phyloP scores from a whole-genome alignment of 2,888 invertebrate genomes.

The Drosophila colorata region DNA sequence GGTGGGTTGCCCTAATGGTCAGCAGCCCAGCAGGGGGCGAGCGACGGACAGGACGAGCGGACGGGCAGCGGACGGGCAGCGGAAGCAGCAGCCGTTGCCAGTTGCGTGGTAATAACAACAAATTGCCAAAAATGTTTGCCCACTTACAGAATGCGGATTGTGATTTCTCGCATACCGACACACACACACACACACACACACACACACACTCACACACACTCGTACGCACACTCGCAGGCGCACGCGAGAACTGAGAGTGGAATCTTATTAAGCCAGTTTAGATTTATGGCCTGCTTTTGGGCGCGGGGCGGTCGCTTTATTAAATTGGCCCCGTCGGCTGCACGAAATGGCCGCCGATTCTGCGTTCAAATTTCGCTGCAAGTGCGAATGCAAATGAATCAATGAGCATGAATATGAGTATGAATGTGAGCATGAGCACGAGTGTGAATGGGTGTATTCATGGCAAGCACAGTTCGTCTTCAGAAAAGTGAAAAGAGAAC shows the following conservation, averaged over 20 bases:
- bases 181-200: conserved; percentile 6
- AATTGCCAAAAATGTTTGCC: conserved; percentile 66
- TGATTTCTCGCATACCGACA: conserved; percentile 51
- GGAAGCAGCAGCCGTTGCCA: conserved; percentile 40
- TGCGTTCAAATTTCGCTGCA: conserved; percentile 42
- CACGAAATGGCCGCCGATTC: conserved; percentile 49
- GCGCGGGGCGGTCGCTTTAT: conserved; percentile 16
- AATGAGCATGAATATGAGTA: conserved; percentile 3
- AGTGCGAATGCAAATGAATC: conserved; percentile 30
- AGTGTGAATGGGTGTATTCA: too few relatives aligned
- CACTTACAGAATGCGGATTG: conserved; percentile 40
- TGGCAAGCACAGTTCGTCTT: too few relatives aligned
- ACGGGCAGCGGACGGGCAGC: not conserved
- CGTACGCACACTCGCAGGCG: not conserved
- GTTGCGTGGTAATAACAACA: conserved; percentile 64
- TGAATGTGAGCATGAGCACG: too few relatives aligned
- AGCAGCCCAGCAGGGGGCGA: conserved; percentile 1
- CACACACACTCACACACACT: conserved; percentile 1
- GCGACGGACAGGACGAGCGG: too few relatives aligned
- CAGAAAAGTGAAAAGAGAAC: too few relatives aligned
- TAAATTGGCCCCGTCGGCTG: conserved; percentile 43
- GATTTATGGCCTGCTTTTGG: conserved; percentile 60
- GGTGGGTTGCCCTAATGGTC: conserved; percentile 5
- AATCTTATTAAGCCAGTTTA: conserved; percentile 70
- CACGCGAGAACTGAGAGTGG: conserved; percentile 28